Evolutionary conservation across 1,140 invertebrate genomes (phyloP), one percentile per base, ranked within the genome.

Genomic region (Bombus sylvicola): DNA sequence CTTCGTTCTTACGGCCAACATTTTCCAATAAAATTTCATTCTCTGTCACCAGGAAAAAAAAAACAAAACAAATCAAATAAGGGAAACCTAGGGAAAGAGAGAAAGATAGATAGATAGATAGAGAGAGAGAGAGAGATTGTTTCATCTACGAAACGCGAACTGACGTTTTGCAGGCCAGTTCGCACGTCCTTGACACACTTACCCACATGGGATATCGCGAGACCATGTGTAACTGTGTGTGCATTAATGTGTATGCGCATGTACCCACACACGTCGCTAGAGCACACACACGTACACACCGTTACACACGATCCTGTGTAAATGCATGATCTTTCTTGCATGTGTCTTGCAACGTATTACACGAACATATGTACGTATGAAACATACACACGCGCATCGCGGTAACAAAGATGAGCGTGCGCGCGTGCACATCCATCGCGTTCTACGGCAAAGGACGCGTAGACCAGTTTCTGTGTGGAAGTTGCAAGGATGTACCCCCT

Each of bases 181-280:
- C 94, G 93, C 94, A 94, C 93, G 94, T 94, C 94, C 94, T 95
- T 95, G 94, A 94, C 94, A 95, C 92, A 93, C 89, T 94, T 95
- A 94, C 92, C 92, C 90, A 93, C 90, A 93, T 92, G 85, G 89
- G 87, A 85, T 91, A 91, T 85, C 88, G 85, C 91, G 89, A 89
- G 90, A 89, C 86, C 66, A 87, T 83, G 81, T 85, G 66, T 78
- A 76, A 66, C 75, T 87, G 78, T 86, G 71, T 83, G 80, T 83
- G 68, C 64, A 83, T 88, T 76, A 72, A 88, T 74, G 82, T 85
- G 69, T 75, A 80, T 68, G 64, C 73, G 78, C 73, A 31, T 37
- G 66, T 39, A 47, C 41, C n/a, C 9, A 75, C 62, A 81, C 72
- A 13, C 80, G 28, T 6, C 12, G 13, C 3, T 3, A 15, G 28